Percentiles rank a stretch among this genome's conserved stretches.
These are phyloP conservation scores for Oostethus manadensis DNA, from an alignment of 2,113 vertebrate genomes.

Conservation along the genomic window DNA sequence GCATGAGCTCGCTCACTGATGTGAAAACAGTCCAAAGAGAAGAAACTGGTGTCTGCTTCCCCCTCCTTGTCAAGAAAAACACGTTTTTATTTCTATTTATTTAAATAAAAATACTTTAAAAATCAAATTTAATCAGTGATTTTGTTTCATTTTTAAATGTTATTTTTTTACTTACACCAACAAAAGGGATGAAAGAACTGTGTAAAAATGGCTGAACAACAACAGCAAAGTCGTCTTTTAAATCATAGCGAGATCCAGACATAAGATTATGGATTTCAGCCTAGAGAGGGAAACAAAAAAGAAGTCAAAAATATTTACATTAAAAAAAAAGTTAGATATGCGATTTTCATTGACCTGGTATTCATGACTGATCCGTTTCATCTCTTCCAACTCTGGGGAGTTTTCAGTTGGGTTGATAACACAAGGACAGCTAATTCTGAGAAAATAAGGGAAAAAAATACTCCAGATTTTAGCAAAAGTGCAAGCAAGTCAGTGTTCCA, in stretches of 20 bases:
- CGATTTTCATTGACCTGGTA: constrained; percentile 76
- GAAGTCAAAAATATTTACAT: neutral
- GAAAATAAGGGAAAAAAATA: constrained; percentile 7
- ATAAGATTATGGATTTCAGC: constrained; percentile 58
- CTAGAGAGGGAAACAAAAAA: constrained; percentile 22
- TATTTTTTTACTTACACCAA: constrained; percentile 65
- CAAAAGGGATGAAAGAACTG: constrained; percentile 70
- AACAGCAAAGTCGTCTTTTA: constrained; percentile 77
- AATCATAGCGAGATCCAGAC: constrained; percentile 64
- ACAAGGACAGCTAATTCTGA: constrained; percentile 80
- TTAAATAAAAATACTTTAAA: no score
- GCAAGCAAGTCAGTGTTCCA: no score
- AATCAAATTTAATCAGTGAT: no score
- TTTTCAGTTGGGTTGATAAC: constrained; percentile 66
- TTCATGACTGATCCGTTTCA: constrained; percentile 75
- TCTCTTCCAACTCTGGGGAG: constrained; percentile 70
- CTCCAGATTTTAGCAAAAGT: neutral
- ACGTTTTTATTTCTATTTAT: neutral
- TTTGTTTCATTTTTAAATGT: neutral
- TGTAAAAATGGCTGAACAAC: constrained; percentile 82
- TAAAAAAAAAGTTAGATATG: neutral
- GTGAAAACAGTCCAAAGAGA: constrained; percentile 86
- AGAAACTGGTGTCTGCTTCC: constrained; percentile 76
- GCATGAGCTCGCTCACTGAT: constrained; percentile 79
- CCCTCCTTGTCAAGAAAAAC: constrained; percentile 59